These are phyloP conservation scores for Rhagonycha lutea DNA, from an alignment of 2,888 invertebrate species.

Conservation along the genomic window DNA sequence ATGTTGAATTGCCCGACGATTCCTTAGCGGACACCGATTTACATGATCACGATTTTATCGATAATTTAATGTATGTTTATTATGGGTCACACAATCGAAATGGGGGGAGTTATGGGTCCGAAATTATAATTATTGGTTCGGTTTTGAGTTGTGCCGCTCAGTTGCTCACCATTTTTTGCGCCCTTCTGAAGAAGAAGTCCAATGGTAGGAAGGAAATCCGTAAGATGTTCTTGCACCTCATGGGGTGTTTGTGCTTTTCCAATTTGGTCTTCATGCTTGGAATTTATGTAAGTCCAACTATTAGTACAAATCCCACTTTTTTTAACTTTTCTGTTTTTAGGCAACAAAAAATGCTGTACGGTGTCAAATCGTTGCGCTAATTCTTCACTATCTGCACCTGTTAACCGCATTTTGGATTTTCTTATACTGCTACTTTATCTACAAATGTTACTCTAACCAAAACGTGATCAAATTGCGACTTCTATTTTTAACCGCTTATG, in stretches of 20 bases:
- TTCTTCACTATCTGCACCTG: conserved; percentile 72
- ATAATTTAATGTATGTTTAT: conserved; percentile 74
- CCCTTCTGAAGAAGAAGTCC: conserved; percentile 49
- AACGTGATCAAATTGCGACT: conserved; percentile 60
- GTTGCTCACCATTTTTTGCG: conserved; percentile 56
- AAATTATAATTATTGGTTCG: conserved; percentile 57
- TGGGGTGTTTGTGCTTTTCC: conserved; percentile 64
- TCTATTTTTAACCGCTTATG: conserved; percentile 65
- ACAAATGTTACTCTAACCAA: conserved; percentile 58
- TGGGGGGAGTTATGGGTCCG: conserved; percentile 60
- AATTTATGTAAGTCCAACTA: conserved; percentile 60
- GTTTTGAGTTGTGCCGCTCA: conserved; percentile 59
- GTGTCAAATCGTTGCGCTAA: conserved; percentile 69
- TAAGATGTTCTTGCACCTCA: conserved; percentile 65
- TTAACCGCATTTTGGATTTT: conserved; percentile 73
- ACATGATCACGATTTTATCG: conserved; percentile 72
- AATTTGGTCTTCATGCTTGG: conserved; percentile 69
- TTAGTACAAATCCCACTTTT: background rate
- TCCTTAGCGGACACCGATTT: conserved; percentile 68
- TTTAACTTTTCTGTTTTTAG: conserved; percentile 49
- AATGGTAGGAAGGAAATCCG: conserved; percentile 52
- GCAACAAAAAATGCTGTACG: conserved; percentile 66
- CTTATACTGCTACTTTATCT: conserved; percentile 66
- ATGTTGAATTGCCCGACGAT: conserved; percentile 64
- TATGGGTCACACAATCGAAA: conserved; percentile 62